Base-by-base conservation (phyloP, 2,113 vertebrate species). In the Gobius niger region DNA sequence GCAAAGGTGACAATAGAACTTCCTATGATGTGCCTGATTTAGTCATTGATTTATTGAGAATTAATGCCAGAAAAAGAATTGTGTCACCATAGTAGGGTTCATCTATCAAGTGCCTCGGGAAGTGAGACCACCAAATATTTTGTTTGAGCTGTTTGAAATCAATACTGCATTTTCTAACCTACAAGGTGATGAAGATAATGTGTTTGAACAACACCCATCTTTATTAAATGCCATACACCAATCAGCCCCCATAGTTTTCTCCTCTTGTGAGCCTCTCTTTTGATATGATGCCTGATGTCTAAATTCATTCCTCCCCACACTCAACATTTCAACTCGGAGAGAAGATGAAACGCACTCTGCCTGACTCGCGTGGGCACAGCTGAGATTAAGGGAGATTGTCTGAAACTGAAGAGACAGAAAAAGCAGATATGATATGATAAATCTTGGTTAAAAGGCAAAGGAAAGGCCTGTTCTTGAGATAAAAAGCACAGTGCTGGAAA, bases 401-500 rank as follows among this genome's bases (percentile, higher is more conserved):
- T 50, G 54, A 54, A 50, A 72, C 18, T n/a, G 44, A 19, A 7
- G 44, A 63, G 60, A 69, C 47, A 54, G 61, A 16, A 44, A 60
- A 46, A 68, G 7, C 65, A 63, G 67, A 74, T 61, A 15, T 60
- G 53, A 34, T 34, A 11, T 54, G 74, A 61, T 52, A 63, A 63
- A 42, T 66, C 41, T 47, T 47, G 47, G 47, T 47, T 47, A 47
- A 47, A 13, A 10, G 47, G 72, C 19, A 62, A 52, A 51, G 50
- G 65, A 19, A 54, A 64, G 51, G 63, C 62, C 47, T 70, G 79
- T 70, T 76, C 71, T 61, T 44, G 64, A 81, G 5, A 74, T 82
- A 59, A 82, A 85, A 84, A 54, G 52, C 9, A 10, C 9, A 60
- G 18, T 53, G 42, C 11, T 40, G 74, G 76, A 73, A 70, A 68